A percentile compares a stretch with the other conserved stretches of the same genome.
Evolutionary conservation across 2,888 invertebrate genomes (phyloP).

Genomic region (Eupithecia tripunctaria): DNA sequence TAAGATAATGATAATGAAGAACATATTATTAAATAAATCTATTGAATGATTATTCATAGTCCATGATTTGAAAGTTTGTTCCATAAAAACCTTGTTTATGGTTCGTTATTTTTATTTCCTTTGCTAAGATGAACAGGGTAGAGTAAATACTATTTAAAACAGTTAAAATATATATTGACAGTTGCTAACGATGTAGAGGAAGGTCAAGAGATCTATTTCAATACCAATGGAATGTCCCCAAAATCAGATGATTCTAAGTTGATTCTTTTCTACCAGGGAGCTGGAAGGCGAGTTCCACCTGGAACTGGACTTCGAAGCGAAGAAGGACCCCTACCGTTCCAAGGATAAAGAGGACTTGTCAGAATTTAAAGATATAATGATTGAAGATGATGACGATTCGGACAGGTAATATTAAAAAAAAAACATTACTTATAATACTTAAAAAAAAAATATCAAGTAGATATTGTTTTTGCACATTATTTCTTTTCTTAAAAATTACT

Average conservation of each 20-base stretch:
- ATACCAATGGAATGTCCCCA: background rate
- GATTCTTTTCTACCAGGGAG: constrained; percentile 53
- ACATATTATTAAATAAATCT: too few relatives aligned
- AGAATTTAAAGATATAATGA: constrained; percentile 60
- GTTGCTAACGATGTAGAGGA: background rate
- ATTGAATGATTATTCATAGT: too few relatives aligned
- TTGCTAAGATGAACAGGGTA: too few relatives aligned
- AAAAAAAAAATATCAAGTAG: too few relatives aligned
- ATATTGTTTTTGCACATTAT: too few relatives aligned
- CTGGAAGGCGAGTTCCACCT: constrained; percentile 65
- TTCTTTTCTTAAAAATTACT: too few relatives aligned
- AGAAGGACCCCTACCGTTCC: constrained; percentile 27
- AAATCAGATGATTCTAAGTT: background rate
- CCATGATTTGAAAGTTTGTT: too few relatives aligned
- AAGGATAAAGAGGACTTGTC: constrained; percentile 45
- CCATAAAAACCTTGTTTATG: too few relatives aligned
- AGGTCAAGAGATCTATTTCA: background rate
- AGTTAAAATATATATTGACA: background rate
- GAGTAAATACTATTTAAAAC: background rate
- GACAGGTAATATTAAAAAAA: constrained; percentile 55
- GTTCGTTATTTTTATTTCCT: too few relatives aligned
- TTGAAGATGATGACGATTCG: constrained; percentile 59
- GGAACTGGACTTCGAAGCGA: constrained; percentile 68
- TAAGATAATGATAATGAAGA: too few relatives aligned
- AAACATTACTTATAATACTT: too few relatives aligned